Percentiles rank a stretch among this genome's conserved stretches.
phyloP scores from a whole-genome alignment of 64 coral and sea anemone species.

The Anthopleura sola region DNA sequence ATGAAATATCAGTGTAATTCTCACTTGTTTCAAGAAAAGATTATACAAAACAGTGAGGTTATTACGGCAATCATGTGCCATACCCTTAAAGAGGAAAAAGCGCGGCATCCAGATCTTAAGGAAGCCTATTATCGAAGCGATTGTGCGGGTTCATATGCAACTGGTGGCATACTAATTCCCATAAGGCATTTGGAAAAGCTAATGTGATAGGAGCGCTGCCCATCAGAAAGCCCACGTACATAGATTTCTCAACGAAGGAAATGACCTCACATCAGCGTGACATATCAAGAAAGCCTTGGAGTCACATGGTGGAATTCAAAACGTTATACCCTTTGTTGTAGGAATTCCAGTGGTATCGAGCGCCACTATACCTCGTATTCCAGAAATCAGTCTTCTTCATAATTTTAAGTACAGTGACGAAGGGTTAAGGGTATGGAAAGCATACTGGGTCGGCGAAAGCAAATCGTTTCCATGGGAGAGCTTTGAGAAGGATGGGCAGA shows the following conservation, averaged over 20 bases:
- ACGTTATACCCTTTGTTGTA: conserved; percentile 11
- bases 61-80: conserved; percentile 13
- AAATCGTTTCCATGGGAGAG: conserved; percentile 17
- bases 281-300: conserved; percentile 24
- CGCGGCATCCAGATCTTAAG: background rate
- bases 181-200: background rate
- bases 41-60: background rate
- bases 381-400: conserved; percentile 10
- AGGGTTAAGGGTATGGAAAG: conserved; percentile 16
- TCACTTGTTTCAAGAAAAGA: conserved; percentile 10
- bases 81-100: conserved; percentile 15
- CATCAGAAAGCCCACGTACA: conserved; percentile 12
- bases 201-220: conserved; percentile 3
- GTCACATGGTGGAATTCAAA: background rate
- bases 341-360: background rate
- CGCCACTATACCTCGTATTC: background rate
- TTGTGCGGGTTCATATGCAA: conserved; percentile 20
- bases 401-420: conserved; percentile 3
- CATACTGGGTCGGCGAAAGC: background rate
- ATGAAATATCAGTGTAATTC: conserved; percentile 22
- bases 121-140: conserved; percentile 1
- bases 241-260: conserved; percentile 11
- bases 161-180: conserved; percentile 1
- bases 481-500: conserved; percentile 22
- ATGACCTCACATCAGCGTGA: background rate